Base-by-base conservation (phyloP, 2,888 invertebrate genomes). In the Serripes groenlandicus region DNA sequence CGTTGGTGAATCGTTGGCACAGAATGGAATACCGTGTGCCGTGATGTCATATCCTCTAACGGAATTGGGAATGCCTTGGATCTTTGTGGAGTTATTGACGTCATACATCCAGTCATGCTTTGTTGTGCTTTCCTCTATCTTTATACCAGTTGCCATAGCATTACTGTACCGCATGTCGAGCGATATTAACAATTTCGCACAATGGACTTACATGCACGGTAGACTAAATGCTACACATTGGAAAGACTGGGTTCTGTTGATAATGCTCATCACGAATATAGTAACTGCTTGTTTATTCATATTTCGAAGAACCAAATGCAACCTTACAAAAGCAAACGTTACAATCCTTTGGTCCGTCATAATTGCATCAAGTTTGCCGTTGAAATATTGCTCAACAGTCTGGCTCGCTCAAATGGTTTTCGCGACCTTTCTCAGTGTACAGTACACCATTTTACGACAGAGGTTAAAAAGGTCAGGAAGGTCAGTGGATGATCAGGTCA, bases 11-110 rank as follows among this genome's bases (percentile, higher is more conserved):
- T 72, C 86, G 11, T 64, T 91, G 32, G 90, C 90, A 1, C 21
- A 73, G 21, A 82, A 81, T 30, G 90, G 89, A 0, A 76, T 91
- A 15, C 86, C 88, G 0, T 91, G 91, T 87, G 89, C 89, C 2
- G 83, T 91, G 1, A 83, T 91, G 21, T 88, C 89, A 0, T 91
- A 91, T 69, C 91, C 91, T 4, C 86, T 91, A 11, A 82, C 88
- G 4, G 82, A 85, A 54, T 79, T 87, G 4, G 77, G 80, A 1
- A 69, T 87, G 26, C 75, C 81, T 0, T 78, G 77, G 58, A 49
- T 88, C 2, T 56, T 89, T 0, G 42, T 88, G 3, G 91, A 91
- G 66, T 75, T 89, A 69, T 23, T 88, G 9, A 58, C 85, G 5
- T 91, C 91, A 1, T 90, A 89, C 52, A 9, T 87, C 23, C 82